Base-by-base conservation (phyloP, 2,888 invertebrate species). In the Junonia oenone region DNA sequence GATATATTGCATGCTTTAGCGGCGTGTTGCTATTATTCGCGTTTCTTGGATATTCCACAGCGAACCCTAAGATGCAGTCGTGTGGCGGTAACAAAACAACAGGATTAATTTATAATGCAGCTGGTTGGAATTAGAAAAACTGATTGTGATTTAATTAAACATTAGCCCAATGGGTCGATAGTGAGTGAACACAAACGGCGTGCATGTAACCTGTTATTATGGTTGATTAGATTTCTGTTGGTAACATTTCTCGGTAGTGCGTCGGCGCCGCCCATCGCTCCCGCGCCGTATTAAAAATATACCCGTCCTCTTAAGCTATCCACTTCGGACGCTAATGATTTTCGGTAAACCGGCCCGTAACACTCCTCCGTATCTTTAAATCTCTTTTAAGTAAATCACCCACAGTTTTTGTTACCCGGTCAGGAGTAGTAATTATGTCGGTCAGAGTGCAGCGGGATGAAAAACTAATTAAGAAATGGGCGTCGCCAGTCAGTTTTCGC, bases 191-290 rank as follows among this genome's bases (percentile, higher is more conserved):
- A 81, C 82, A 86, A 86, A 83, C 85, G 82, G 81, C 74, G 81
- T 74, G 76, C 78, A 75, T 76, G 82, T 84, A 90, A 89, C 90
- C 90, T 88, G 90, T 89, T 89, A 90, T 90, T 90, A 90, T 81
- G 81, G 69, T 87, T 89, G 90, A 90, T 90, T 90, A 89, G 90
- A 88, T 90, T 89, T 89, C 86, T 86, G 89, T 88, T 85, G 84
- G 88, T 86, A 87, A 85, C 85, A 84, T 87, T 90, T 90, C 90
- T 90, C 88, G 88, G 90, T 90, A 90, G 90, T 90, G 82, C 76
- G 64, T 61, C 76, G 81, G 83, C 78, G 78, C 83, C 89, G 89
- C 89, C 90, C 89, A 83, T 82, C 85, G 89, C 89, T 89, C 85
- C 89, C 83, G 86, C 80, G 77, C 81, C 76, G 78, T 78, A 87